Evolutionary conservation across 1,140 invertebrate genomes (phyloP), one percentile per base, ranked within the genome.

Genomic region (Pogonus chalceus): DNA sequence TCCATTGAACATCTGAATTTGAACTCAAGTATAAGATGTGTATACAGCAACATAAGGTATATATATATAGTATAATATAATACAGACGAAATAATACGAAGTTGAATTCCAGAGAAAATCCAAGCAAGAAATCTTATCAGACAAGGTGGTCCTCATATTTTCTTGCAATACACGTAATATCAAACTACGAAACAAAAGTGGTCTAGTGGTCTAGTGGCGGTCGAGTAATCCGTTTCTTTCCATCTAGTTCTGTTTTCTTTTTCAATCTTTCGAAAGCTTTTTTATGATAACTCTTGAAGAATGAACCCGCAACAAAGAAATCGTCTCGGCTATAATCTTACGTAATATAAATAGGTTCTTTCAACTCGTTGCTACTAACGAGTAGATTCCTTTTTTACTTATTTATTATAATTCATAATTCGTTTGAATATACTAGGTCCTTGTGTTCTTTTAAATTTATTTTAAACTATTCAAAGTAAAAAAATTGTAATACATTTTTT

Each of bases 141-240:
- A 14, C 26, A 31, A n/a, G n/a, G n/a, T n/a, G n/a, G 26, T 31
- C 26, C 26, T 31, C 14, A 7, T 31, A 31, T 31, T 31, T 31
- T 31, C 26, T 31, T 31, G 26, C 26, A 31, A 31, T 31, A 31
- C 26, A 31, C 26, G 26, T 31, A 31, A 31, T 31, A 43, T 12
- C n/a, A n/a, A n/a, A n/a, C n/a, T n/a, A n/a, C n/a, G 37, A 43
- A 43, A 43, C 37, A 43, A 43, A 43, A 43, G 37, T 43, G 37
- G 37, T 43, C 37, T 43, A 18, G 9, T 16, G 18, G 37, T 16
- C 7, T 31, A 31, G 26, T 31, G 18, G 37, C 18, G 4, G 9
- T 43, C 9, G 9, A 12, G 9, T 4, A 18, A 18, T 43, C 18
- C 18, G 3, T 18, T 43, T 18, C 4, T 31, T 31, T 31, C 18